phyloP scores from a whole-genome alignment of 2,113 vertebrate genomes.

The Saimiri boliviensis region DNA sequence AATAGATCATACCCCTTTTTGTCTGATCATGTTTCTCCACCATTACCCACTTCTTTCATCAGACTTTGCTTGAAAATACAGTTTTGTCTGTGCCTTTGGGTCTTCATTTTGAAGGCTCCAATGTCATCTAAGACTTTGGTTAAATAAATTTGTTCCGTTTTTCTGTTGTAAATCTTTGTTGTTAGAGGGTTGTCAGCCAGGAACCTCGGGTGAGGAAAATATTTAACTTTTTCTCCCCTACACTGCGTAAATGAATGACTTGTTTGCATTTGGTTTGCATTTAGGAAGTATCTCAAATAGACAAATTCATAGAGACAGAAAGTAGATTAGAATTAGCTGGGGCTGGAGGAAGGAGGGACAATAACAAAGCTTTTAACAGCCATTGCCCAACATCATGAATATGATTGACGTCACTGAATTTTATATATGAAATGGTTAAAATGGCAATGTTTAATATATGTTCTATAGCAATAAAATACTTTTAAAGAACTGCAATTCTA shows the following conservation, averaged over 20 bases:
- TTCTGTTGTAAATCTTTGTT: background rate
- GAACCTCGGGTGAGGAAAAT: background rate
- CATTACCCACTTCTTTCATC: background rate
- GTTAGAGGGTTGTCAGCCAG: background rate
- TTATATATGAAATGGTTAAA: background rate
- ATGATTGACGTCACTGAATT: background rate
- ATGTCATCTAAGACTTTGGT: background rate
- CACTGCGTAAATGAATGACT: background rate
- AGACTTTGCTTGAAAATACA: background rate
- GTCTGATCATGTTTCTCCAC: background rate
- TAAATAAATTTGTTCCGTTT: background rate
- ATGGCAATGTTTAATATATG: background rate
- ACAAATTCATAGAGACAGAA: background rate
- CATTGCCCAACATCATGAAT: background rate
- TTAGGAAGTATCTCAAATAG: background rate
- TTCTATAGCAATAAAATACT: background rate
- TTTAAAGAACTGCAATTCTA: background rate
- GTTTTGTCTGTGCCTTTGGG: background rate
- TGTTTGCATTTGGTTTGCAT: background rate
- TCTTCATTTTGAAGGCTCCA: background rate
- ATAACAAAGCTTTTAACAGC: background rate
- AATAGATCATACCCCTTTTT: background rate
- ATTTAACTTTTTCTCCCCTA: background rate
- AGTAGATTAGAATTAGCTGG: background rate
- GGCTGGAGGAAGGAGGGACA: background rate